Conservation (phyloP, 2,113 vertebrate species). For the Colossoma macropomum region DNA sequence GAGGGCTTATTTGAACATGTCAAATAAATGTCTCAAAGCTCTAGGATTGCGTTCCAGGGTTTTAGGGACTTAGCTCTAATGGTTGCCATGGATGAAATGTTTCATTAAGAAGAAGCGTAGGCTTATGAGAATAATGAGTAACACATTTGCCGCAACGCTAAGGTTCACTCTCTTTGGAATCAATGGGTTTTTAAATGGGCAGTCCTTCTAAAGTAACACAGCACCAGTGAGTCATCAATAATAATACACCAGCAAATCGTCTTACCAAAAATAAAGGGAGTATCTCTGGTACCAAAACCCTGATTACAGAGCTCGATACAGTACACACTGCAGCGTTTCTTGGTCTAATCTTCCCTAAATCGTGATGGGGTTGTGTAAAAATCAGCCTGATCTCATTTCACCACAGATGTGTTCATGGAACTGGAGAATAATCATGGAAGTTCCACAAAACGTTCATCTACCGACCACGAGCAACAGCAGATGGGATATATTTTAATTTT, state of each 20-base stretch:
- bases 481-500: neutral
- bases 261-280: neutral
- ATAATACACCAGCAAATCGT: slow-evolving; percentile 19
- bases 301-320: neutral
- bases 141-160: neutral
- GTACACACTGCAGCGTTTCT: neutral
- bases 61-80: slow-evolving; percentile 37
- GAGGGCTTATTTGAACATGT: neutral
- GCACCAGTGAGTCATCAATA: slow-evolving; percentile 14
- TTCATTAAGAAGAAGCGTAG: slow-evolving; percentile 40
- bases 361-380: neutral
- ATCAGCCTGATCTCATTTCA: neutral
- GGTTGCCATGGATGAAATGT: slow-evolving; percentile 36
- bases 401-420: neutral
- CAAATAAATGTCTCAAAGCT: slow-evolving; percentile 21
- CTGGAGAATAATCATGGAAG: neutral
- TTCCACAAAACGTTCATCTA: neutral
- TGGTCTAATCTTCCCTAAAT: neutral
- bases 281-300: neutral
- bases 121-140: slow-evolving; percentile 24
- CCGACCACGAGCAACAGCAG: neutral
- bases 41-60: neutral
- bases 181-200: slow-evolving; percentile 30
- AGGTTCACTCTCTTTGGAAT: slow-evolving; percentile 1
- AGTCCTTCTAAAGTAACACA: slow-evolving; percentile 19